Evolutionary conservation across 2,888 invertebrate genomes (phyloP).

Genomic region (Noctua fimbriata): DNA sequence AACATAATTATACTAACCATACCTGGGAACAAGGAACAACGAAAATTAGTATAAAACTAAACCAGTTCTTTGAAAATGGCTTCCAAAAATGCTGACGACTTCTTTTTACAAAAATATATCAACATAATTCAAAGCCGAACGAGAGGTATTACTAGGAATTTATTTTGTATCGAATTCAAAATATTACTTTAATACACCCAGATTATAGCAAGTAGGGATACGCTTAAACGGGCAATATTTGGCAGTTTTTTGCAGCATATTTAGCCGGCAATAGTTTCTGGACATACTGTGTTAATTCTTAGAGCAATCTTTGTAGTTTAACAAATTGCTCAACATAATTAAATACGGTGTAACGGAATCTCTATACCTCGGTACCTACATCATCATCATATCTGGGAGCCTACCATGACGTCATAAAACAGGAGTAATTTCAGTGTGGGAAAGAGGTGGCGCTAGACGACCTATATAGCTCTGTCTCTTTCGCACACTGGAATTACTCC

Average conservation of each 20-base stretch:
- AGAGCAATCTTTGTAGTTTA: background rate
- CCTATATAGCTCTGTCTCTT: too few relatives aligned
- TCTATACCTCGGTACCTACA: background rate
- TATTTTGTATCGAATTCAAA: constrained; percentile 1
- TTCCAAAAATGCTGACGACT: background rate
- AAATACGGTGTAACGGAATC: background rate
- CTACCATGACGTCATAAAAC: too few relatives aligned
- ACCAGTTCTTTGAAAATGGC: background rate
- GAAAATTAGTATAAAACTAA: background rate
- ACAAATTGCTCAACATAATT: background rate
- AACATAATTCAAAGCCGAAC: constrained; percentile 4
- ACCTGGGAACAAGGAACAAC: background rate
- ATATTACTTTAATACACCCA: constrained; percentile 8
- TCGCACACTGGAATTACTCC: too few relatives aligned
- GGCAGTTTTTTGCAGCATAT: background rate
- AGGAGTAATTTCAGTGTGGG: too few relatives aligned
- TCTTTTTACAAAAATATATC: background rate
- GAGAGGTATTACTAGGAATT: constrained; percentile 2
- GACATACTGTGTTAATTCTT: background rate
- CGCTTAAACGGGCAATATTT: background rate
- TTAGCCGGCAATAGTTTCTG: too few relatives aligned
- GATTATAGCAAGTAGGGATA: background rate
- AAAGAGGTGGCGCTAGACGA: too few relatives aligned
- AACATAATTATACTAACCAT: background rate
- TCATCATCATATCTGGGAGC: too few relatives aligned